Evolutionary conservation across 2,888 invertebrate species (phyloP), one percentile per base, ranked within the genome.

Genomic region (Oxycera nigricornis): DNA sequence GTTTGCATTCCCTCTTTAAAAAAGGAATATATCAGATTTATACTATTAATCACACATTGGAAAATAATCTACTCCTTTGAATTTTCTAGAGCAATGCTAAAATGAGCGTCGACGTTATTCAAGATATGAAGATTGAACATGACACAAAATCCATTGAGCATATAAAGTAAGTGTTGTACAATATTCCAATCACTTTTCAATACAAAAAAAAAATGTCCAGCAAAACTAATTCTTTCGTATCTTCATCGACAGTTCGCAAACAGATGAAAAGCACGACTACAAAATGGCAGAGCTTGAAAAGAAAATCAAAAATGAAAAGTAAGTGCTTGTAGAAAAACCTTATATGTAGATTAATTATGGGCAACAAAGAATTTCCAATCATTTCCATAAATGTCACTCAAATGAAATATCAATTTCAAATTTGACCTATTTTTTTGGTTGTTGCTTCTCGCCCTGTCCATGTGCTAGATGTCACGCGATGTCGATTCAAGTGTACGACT

Each of bases 231-330:
- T 30, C 35, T 46, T 14, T 67, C 24, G 67, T 59, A 14, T 14
- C 28, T 74, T 59, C 67, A 61, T 14, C 59, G 30, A 68, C 39
- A 81, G 81, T 74, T 78, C 79, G 77, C 82, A 82, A 79, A 78
- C 81, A 76, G 84, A 84, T 81, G 82, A 82, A 76, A 85, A 84
- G 78, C 79, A 83, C 76, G 82, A 82, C 75, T 84, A 82, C 74
- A 83, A 85, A 79, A 85, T 85, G 84, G 84, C 84, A 81, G 85
- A 84, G 74, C 79, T 85, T 74, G 85, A 85, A 75, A 85, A 84
- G 77, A 85, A 85, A 81, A 82, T 85, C 11, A 84, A 83, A 81
- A 85, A 85, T 81, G 85, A 85, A 82, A 83, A 83, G 85, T 85
- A 81, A 81, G 84, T 72, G 1, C 14, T 24, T n/a, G n/a, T n/a